Evolutionary conservation across 2,113 vertebrate species (phyloP).

Genomic region (Mungos mungo): DNA sequence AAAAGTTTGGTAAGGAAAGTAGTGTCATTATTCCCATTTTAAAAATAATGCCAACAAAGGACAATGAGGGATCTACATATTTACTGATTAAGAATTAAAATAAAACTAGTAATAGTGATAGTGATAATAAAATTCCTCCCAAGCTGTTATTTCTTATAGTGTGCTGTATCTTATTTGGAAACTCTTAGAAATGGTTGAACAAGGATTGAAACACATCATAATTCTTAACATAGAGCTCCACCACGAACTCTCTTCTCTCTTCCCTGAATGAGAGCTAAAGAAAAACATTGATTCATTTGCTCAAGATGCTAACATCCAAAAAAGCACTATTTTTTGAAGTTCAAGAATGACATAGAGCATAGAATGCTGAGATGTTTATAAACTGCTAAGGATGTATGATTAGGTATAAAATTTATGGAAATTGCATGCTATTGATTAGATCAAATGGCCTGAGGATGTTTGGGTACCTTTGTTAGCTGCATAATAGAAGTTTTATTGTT

Average conservation of each 20-base stretch:
- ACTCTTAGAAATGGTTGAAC: neutral
- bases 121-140: neutral
- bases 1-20: neutral
- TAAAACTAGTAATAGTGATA: neutral
- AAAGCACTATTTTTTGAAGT: neutral
- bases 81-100: neutral
- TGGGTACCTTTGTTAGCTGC: neutral
- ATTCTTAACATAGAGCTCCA: neutral
- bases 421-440: neutral
- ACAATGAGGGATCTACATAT: neutral
- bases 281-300: neutral
- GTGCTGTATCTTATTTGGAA: neutral
- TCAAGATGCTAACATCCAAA: neutral
- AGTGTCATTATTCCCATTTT: neutral
- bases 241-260: neutral
- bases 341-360: neutral
- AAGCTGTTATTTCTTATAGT: neutral
- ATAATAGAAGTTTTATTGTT: neutral
- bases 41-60: neutral
- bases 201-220: neutral
- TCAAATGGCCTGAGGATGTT: neutral
- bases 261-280: neutral
- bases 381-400: neutral
- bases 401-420: neutral
- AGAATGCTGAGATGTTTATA: neutral